Conservation (phyloP, 2,888 invertebrate species). For the Ptilodon capucinus region DNA sequence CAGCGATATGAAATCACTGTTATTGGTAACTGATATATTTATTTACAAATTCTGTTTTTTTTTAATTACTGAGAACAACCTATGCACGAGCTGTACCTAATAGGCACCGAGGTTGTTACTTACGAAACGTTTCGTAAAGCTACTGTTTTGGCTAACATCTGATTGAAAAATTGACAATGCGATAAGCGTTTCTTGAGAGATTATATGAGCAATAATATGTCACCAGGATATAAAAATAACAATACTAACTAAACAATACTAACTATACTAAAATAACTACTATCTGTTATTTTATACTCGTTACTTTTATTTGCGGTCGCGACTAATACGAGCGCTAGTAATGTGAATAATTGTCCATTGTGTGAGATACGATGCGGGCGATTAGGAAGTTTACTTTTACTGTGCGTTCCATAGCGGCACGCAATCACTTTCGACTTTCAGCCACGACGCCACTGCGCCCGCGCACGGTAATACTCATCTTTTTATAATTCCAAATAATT, state of each 20-base stretch:
- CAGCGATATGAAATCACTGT: background rate
- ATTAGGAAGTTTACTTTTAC: constrained; percentile 80
- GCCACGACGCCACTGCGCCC: constrained; percentile 30
- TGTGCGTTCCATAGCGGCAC: constrained; percentile 61
- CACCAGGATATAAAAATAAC: too few species aligned
- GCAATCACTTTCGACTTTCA: constrained; percentile 78
- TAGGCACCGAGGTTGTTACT: too few species aligned
- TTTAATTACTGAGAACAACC: too few species aligned
- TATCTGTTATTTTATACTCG: background rate
- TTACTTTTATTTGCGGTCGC: background rate
- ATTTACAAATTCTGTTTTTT: too few species aligned
- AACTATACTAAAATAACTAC: background rate
- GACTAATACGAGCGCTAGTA: background rate
- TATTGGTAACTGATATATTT: background rate
- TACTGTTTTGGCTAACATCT: too few species aligned
- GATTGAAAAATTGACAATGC: too few species aligned
- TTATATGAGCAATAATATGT: too few species aligned
- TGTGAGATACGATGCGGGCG: constrained; percentile 43
- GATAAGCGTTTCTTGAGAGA: too few species aligned
- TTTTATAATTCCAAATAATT: constrained; percentile 32
- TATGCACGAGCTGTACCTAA: too few species aligned
- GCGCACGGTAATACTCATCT: constrained; percentile 15
- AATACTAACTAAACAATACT: too few species aligned
- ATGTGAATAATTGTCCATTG: constrained; percentile 44
- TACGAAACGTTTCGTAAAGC: too few species aligned